phyloP scores from a whole-genome alignment of 2,888 invertebrate species.

The Chymomyza caudatula region DNA sequence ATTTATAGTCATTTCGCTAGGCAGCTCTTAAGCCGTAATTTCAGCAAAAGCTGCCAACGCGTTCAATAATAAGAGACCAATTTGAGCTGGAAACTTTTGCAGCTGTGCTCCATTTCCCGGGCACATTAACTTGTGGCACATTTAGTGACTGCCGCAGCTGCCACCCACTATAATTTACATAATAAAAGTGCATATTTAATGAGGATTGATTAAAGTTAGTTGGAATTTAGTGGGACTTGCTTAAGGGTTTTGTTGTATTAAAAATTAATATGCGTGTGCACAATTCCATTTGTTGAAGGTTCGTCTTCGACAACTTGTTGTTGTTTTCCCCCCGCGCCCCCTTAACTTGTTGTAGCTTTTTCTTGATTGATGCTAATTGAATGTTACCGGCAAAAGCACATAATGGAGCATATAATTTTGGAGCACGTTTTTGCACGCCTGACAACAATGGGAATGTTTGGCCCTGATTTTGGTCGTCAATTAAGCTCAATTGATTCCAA shows the following conservation, averaged over 20 bases:
- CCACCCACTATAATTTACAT: background rate
- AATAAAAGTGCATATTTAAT: background rate
- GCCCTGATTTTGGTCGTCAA: conserved; percentile 44
- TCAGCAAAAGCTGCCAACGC: no score
- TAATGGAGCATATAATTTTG: background rate
- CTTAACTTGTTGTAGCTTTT: conserved; percentile 2
- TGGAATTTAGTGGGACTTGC: background rate
- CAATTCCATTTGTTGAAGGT: background rate
- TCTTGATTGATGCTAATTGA: conserved; percentile 40
- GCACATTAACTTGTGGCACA: background rate
- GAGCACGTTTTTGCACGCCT: conserved; percentile 54
- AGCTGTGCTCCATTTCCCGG: conserved; percentile 34
- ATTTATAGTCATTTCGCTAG: background rate
- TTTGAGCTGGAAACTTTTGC: conserved; percentile 25
- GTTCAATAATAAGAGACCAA: background rate
- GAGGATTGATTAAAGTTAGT: background rate
- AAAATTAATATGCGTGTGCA: background rate
- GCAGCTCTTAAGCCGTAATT: background rate
- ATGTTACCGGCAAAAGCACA: conserved; percentile 9
- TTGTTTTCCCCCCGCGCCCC: no score
- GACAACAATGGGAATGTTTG: conserved; percentile 46
- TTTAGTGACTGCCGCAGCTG: background rate
- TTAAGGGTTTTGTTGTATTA: background rate
- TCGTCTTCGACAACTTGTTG: no score
- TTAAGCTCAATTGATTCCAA: conserved; percentile 65